phyloP scores from a whole-genome alignment of 1,140 invertebrate genomes.

The Aphaenogaster floridana region DNA sequence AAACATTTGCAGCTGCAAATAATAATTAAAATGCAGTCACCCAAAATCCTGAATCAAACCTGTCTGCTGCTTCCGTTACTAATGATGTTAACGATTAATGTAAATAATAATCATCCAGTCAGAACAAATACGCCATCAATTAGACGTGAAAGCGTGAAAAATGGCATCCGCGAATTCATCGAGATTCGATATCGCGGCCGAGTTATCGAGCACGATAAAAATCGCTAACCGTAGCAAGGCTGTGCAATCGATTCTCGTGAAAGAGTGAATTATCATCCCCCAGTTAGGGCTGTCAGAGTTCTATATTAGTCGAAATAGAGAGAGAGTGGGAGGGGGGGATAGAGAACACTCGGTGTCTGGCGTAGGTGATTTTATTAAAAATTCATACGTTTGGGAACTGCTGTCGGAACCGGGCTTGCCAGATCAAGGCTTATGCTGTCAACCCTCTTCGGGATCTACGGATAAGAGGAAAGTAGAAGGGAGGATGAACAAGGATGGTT shows the following conservation, averaged over 20 bases:
- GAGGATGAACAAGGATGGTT: conserved; percentile 52
- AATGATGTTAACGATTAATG: conserved; percentile 31
- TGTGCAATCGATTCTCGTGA: background rate
- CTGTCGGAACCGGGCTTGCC: conserved; percentile 67
- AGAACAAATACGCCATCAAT: conserved; percentile 23
- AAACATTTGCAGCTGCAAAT: conserved; percentile 8
- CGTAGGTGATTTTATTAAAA: conserved; percentile 80
- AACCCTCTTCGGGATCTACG: conserved; percentile 72
- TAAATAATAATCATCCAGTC: conserved; percentile 42
- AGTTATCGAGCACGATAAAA: conserved; percentile 41
- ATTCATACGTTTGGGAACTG: conserved; percentile 77
- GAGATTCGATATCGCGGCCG: conserved; percentile 1
- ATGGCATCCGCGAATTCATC: conserved; percentile 11
- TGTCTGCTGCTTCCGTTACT: background rate
- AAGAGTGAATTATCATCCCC: background rate
- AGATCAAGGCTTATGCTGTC: conserved; percentile 74
- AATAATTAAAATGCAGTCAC: conserved; percentile 35
- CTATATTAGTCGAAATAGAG: background rate
- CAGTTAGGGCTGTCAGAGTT: conserved; percentile 1
- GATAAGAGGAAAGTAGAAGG: conserved; percentile 27
- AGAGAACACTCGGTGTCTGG: conserved; percentile 52
- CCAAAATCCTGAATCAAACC: conserved; percentile 17
- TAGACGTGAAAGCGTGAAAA: conserved; percentile 18
- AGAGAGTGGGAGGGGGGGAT: background rate
- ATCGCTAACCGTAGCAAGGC: background rate